phyloP scores from a whole-genome alignment of 2,888 invertebrate species.

The Zeuzera pyrina region DNA sequence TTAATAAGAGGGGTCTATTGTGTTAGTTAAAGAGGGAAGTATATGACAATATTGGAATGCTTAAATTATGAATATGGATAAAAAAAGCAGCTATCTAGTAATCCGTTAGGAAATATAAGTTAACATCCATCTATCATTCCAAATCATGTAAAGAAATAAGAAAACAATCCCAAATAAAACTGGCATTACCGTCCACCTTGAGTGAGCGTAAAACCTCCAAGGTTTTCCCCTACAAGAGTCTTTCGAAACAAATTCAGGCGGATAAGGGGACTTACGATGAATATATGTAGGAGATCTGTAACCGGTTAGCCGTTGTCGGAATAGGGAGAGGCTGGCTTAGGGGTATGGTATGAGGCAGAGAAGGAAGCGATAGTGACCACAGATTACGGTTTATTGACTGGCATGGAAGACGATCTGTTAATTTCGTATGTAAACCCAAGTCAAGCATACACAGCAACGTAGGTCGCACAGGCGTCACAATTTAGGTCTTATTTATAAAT shows the following conservation, averaged over 20 bases:
- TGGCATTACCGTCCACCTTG: constrained; percentile 10
- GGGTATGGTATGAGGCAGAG: background rate
- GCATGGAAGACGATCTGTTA: no score
- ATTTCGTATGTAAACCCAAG: no score
- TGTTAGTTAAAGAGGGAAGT: background rate
- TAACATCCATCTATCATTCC: no score
- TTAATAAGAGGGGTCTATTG: background rate
- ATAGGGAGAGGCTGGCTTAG: constrained; percentile 21
- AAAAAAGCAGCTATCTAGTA: no score
- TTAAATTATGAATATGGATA: no score
- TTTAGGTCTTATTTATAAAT: no score
- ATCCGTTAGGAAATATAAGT: background rate
- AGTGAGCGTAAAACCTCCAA: constrained; percentile 7
- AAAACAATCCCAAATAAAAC: constrained; percentile 11
- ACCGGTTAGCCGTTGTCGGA: constrained; percentile 28
- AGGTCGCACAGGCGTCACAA: no score
- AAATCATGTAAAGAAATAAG: constrained; percentile 4
- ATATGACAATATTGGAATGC: no score
- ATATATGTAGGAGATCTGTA: constrained; percentile 39
- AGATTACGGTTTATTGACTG: no score
- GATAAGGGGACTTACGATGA: constrained; percentile 33
- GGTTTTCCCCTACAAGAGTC: constrained; percentile 18
- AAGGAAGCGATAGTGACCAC: no score
- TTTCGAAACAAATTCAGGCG: constrained; percentile 34
- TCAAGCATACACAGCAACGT: no score